These are phyloP conservation scores for Rhaphigaster nebulosa DNA, from an alignment of 2,888 invertebrate species.

Conservation along the genomic window DNA sequence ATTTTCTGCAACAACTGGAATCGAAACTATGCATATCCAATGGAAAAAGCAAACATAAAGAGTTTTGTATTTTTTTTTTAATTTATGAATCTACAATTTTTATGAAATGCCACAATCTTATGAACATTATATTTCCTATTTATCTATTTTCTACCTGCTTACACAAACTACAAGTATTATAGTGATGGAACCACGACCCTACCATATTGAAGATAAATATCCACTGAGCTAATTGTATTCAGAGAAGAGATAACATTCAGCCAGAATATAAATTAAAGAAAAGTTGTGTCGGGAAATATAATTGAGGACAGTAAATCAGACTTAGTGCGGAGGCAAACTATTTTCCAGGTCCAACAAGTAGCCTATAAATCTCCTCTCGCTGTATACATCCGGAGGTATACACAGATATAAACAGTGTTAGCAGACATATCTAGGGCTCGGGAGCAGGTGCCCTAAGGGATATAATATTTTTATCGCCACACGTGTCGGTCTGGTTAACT, in stretches of 20 bases:
- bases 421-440: neutral
- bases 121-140: no score
- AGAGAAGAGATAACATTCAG: neutral
- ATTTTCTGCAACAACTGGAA: no score
- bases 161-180: neutral
- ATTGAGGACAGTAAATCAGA: neutral
- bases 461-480: neutral
- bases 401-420: neutral
- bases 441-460: neutral
- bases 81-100: no score
- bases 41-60: no score
- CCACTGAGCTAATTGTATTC: no score
- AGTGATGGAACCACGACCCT: neutral
- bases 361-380: neutral
- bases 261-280: neutral
- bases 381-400: neutral
- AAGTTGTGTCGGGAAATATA: neutral
- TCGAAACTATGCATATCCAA: no score
- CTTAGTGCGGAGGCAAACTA: neutral
- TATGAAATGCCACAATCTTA: no score
- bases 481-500: neutral
- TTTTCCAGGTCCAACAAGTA: neutral
- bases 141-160: no score
- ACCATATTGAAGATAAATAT: no score
- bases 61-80: no score